A percentile compares a stretch with the other conserved stretches of the same genome.
Evolutionary conservation across 2,797 vertebrate species (phyloP).

Genomic region (Sparus aurata): DNA sequence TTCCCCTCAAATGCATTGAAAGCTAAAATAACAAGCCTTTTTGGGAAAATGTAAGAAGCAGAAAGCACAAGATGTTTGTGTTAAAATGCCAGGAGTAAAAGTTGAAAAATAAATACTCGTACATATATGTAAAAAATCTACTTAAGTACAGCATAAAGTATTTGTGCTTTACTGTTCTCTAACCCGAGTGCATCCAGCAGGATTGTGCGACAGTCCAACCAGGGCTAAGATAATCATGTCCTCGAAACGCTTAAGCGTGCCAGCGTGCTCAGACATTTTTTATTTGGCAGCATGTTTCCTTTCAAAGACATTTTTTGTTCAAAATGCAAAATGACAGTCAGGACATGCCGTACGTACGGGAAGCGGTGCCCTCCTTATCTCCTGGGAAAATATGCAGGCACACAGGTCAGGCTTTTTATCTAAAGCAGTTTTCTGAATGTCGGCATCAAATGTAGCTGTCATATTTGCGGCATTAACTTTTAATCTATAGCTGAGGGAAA

Average conservation of each 20-base stretch:
- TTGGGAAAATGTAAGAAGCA: too few species aligned
- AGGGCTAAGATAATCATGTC: background rate
- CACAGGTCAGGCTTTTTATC: background rate
- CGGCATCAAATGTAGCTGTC: background rate
- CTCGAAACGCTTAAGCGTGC: background rate
- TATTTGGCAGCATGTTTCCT: background rate
- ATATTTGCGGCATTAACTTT: slow-evolving; percentile 14
- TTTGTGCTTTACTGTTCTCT: too few species aligned
- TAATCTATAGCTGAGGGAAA: background rate
- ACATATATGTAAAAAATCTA: too few species aligned
- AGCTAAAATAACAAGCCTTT: too few species aligned
- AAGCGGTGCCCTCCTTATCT: background rate
- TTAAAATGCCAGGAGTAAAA: too few species aligned
- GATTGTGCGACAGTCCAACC: background rate
- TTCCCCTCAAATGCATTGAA: too few species aligned
- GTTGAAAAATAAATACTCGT: too few species aligned
- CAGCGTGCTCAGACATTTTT: background rate
- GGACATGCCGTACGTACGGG: background rate
- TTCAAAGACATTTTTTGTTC: background rate
- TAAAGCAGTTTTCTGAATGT: background rate
- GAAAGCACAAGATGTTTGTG: too few species aligned
- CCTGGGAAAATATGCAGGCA: background rate
- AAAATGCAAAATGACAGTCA: slow-evolving; percentile 14
- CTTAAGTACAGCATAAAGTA: too few species aligned
- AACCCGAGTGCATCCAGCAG: background rate